A percentile compares a stretch with the other conserved stretches of the same genome.
Conservation (phyloP, 2,113 vertebrate genomes). For the Gobiocypris rarus region DNA sequence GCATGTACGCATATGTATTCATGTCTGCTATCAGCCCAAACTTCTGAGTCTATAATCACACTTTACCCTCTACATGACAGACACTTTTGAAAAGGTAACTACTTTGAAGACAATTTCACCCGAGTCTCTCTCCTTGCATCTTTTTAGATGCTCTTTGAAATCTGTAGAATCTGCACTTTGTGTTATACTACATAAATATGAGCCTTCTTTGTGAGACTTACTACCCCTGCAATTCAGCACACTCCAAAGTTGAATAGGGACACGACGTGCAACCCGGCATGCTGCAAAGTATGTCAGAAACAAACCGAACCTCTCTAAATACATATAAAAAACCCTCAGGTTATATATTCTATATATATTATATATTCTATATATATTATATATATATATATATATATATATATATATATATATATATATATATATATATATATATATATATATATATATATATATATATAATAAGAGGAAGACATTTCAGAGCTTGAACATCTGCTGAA, state of each 20-base stretch:
- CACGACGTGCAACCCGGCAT: conserved; percentile 20
- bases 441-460: too few species aligned
- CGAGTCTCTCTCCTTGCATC: conserved; percentile 30
- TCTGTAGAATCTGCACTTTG: conserved; percentile 28
- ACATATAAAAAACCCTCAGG: too few species aligned
- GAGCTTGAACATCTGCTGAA: conserved; percentile 20
- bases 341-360: too few species aligned
- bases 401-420: too few species aligned
- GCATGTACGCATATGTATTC: conserved; percentile 63
- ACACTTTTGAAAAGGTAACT: conserved; percentile 29
- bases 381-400: too few species aligned
- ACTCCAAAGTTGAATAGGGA: conserved; percentile 51
- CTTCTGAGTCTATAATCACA: conserved; percentile 23
- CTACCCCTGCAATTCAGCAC: conserved; percentile 50
- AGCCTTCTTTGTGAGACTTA: conserved; percentile 32
- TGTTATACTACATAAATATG: conserved; percentile 46
- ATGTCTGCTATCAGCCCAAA: conserved; percentile 64
- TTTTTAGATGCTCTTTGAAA: conserved; percentile 46
- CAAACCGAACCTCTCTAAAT: conserved; percentile 24
- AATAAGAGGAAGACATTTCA: conserved; percentile 34
- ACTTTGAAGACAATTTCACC: conserved; percentile 36
- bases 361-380: too few species aligned
- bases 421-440: too few species aligned
- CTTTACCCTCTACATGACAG: conserved; percentile 22
- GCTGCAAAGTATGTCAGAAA: conserved; percentile 52